Conservation (phyloP, 2,113 vertebrate species). For the Callaeas wilsoni region DNA sequence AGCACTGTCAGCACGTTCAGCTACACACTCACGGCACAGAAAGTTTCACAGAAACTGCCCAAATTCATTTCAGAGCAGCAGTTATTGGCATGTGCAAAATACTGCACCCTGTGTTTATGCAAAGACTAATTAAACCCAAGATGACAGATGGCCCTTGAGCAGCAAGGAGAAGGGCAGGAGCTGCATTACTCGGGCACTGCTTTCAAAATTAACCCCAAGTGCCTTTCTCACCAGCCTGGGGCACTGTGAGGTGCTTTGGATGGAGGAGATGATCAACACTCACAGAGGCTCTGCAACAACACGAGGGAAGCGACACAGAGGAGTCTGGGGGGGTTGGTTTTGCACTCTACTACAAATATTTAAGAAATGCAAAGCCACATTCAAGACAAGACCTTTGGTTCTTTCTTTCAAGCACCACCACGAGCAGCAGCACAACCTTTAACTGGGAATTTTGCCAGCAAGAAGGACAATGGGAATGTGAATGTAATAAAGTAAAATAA, state of each 20-base stretch:
- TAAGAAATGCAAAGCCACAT: not conserved
- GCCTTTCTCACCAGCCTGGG: not conserved
- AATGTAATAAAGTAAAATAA: not conserved
- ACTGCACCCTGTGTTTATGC: not conserved
- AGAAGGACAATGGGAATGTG: not conserved
- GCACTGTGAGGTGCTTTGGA: not conserved
- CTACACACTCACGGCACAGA: not conserved
- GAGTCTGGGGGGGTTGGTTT: not conserved
- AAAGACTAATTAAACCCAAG: not conserved
- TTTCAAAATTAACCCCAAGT: not conserved
- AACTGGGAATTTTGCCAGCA: not conserved
- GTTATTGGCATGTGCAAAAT: not conserved
- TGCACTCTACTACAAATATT: not conserved
- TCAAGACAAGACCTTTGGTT: not conserved
- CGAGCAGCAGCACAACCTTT: not conserved
- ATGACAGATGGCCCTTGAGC: not conserved
- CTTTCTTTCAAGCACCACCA: not conserved
- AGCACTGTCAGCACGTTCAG: not conserved
- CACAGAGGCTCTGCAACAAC: not conserved
- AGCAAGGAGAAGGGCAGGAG: not conserved
- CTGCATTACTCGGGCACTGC: too few relatives aligned
- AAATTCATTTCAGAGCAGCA: not conserved
- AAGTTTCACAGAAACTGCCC: not conserved
- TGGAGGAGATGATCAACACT: not conserved
- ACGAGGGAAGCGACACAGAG: too few relatives aligned